Percentiles rank a stretch among this genome's conserved stretches.
These are phyloP conservation scores for Sicus ferrugineus DNA, from an alignment of 2,888 invertebrate species.

Conservation along the genomic window DNA sequence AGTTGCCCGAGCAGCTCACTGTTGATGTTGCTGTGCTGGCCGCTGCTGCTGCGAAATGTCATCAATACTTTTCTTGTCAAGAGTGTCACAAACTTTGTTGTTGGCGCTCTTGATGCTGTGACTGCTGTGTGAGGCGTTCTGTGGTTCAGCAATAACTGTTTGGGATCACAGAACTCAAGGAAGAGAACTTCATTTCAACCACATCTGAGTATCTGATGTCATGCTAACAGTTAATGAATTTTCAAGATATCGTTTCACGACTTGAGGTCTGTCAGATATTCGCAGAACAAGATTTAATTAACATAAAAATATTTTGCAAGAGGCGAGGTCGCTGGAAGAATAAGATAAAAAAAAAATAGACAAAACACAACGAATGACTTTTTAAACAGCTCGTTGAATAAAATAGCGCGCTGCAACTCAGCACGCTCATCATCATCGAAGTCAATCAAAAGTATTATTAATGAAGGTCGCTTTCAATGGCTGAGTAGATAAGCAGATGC, in stretches of 20 bases:
- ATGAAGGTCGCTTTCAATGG: not conserved
- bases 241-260: not conserved
- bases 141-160: not conserved
- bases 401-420: too few species aligned
- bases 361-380: not conserved
- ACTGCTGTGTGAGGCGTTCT: not conserved
- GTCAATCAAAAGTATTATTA: not conserved
- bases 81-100: slow-evolving; percentile 8
- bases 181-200: too few species aligned
- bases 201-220: slow-evolving; percentile 13
- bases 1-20: not conserved
- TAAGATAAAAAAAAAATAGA: not conserved
- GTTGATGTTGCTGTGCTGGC: not conserved
- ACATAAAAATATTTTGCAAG: not conserved
- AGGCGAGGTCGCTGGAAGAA: not conserved
- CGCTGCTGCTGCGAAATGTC: slow-evolving; percentile 12
- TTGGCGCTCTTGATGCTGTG: not conserved
- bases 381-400: too few species aligned
- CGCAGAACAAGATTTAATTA: not conserved
- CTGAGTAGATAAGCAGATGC: not conserved
- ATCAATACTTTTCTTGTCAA: not conserved
- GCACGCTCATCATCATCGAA: not conserved
- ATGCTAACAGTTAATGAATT: slow-evolving; percentile 11
- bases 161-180: too few species aligned
- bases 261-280: not conserved